Evolutionary conservation across 1,140 invertebrate genomes (phyloP).

Genomic region (Aphelinus certus): DNA sequence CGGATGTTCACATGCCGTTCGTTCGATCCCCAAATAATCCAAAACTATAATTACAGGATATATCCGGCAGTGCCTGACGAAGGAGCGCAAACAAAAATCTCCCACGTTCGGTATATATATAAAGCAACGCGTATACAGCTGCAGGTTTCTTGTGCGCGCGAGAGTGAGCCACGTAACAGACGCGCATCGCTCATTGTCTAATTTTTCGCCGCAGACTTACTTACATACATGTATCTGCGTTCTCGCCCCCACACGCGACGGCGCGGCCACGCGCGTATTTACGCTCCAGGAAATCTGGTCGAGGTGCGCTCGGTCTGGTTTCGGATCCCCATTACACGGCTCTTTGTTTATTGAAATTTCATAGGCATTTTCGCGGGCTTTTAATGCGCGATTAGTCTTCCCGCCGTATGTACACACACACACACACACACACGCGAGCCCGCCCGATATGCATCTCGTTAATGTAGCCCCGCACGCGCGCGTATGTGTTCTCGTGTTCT

Average conservation of each 20-base stretch:
- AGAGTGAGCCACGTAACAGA: not conserved
- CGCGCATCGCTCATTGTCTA: not conserved
- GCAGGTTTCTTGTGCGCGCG: too few relatives aligned
- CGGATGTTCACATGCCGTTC: too few relatives aligned
- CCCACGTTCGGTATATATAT: too few relatives aligned
- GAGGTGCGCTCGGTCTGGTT: too few relatives aligned
- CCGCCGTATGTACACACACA: too few relatives aligned
- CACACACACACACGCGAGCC: not conserved
- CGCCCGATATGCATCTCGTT: not conserved
- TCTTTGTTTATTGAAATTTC: conserved; percentile 25
- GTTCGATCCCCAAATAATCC: too few relatives aligned
- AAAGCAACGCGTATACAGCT: too few relatives aligned
- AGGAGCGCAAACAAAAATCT: too few relatives aligned
- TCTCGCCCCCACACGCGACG: not conserved
- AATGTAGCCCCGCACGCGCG: not conserved
- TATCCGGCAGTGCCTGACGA: too few relatives aligned
- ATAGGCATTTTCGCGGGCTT: not conserved
- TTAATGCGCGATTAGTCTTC: conserved; percentile 7
- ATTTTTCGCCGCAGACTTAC: not conserved
- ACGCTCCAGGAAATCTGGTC: not conserved
- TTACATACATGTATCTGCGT: not conserved
- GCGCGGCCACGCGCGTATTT: not conserved
- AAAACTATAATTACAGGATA: too few relatives aligned
- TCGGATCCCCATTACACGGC: not conserved
- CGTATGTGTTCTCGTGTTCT: not conserved